Conservation (phyloP, 2,797 vertebrate species). For the Sebastolobus alascanus region DNA sequence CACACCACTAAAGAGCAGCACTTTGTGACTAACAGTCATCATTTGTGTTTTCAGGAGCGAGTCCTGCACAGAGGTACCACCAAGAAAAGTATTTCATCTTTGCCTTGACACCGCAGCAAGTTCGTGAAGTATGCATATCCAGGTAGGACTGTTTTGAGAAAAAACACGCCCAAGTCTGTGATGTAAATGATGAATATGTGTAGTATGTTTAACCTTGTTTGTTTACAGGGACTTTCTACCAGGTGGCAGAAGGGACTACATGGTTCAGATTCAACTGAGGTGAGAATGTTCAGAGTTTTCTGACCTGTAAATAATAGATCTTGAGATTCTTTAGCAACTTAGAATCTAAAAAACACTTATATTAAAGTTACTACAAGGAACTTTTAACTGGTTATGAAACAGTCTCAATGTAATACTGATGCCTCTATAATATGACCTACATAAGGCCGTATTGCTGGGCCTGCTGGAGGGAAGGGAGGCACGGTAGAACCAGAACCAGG, state of each 20-base stretch:
- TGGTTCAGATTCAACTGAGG: conserved; percentile 98
- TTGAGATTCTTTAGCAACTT: neutral
- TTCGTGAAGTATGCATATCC: conserved; percentile 98
- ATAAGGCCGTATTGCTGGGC: too few species aligned
- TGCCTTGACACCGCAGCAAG: conserved; percentile 98
- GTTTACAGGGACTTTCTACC: conserved; percentile 93
- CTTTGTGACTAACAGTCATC: neutral
- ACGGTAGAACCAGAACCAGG: too few species aligned
- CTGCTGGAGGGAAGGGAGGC: too few species aligned
- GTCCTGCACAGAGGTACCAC: conserved; percentile 94
- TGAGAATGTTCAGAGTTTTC: conserved; percentile 58
- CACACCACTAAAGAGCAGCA: too few species aligned
- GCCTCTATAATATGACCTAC: neutral
- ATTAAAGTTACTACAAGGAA: neutral
- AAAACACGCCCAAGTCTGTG: neutral
- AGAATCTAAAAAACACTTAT: neutral
- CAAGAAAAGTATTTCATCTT: conserved; percentile 99
- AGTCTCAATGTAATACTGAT: neutral
- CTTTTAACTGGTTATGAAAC: neutral
- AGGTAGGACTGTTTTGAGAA: conserved; percentile 84
- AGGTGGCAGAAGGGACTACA: conserved; percentile 96
- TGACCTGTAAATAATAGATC: neutral
- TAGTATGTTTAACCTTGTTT: neutral
- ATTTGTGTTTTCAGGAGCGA: conserved; percentile 85
- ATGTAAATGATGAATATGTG: neutral